A percentile compares a stretch with the other conserved stretches of the same genome.
Conservation (phyloP, 2,888 invertebrate species). For the Tiliacea citrago region DNA sequence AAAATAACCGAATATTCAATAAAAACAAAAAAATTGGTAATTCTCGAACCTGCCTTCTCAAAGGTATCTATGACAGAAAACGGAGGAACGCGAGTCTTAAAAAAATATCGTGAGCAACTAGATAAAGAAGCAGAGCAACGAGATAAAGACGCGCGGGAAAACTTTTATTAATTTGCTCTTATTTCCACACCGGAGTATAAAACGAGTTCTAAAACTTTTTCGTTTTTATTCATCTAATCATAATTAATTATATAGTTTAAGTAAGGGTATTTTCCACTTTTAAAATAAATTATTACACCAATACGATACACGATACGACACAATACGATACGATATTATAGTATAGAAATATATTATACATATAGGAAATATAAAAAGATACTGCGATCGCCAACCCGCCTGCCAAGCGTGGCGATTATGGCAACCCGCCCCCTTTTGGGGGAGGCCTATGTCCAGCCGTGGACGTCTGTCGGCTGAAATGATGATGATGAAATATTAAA, state of each 20-base stretch:
- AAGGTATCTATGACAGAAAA: not conserved
- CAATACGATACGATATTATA: too few species aligned
- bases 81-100: not conserved
- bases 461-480: too few species aligned
- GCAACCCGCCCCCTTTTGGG: too few species aligned
- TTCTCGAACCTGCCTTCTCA: not conserved
- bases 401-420: too few species aligned
- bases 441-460: too few species aligned
- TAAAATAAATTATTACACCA: not conserved
- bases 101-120: not conserved
- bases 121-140: not conserved
- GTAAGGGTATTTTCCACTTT: not conserved
- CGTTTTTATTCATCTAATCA: not conserved
- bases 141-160: constrained; percentile 35
- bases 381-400: too few species aligned
- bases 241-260: not conserved
- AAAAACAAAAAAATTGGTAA: not conserved
- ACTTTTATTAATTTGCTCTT: constrained; percentile 9
- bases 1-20: not conserved
- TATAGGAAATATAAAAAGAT: not conserved
- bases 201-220: not conserved
- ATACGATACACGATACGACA: too few species aligned
- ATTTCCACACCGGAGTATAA: not conserved
- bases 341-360: too few species aligned
- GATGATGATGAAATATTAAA: too few species aligned